Conservation (phyloP, 2,113 vertebrate genomes). For the Nyctibius bracteatus region DNA sequence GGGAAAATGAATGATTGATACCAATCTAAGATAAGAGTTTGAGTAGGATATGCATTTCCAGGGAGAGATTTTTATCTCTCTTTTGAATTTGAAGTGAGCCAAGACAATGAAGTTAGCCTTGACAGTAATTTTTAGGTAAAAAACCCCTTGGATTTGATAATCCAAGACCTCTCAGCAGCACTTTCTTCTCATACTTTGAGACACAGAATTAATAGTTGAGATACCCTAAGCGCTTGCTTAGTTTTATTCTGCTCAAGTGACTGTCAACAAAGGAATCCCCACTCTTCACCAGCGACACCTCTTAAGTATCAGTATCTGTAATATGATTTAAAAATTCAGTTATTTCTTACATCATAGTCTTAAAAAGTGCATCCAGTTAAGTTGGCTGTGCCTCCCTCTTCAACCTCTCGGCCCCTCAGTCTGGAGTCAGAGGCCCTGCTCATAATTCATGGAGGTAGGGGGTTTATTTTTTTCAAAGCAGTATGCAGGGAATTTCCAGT, state of each 20-base stretch:
- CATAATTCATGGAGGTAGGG: slow-evolving; percentile 13
- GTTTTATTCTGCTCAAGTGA: background rate
- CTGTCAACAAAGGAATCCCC: background rate
- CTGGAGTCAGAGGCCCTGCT: background rate
- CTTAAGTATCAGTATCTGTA: background rate
- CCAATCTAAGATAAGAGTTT: slow-evolving; percentile 56
- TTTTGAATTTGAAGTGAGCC: slow-evolving; percentile 38
- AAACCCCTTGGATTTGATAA: background rate
- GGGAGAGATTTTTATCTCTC: slow-evolving; percentile 58
- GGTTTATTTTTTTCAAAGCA: slow-evolving; percentile 20
- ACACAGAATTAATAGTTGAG: slow-evolving; percentile 15
- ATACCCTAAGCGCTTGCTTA: background rate
- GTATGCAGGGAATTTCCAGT: slow-evolving; percentile 24
- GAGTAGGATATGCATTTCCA: slow-evolving; percentile 55
- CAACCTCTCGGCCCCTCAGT: background rate
- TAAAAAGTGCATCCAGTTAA: background rate
- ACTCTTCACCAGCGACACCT: background rate
- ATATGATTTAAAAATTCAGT: background rate
- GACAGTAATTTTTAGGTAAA: slow-evolving; percentile 38
- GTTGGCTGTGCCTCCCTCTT: background rate
- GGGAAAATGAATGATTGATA: slow-evolving; percentile 60
- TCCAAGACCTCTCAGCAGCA: background rate
- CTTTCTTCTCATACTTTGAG: slow-evolving; percentile 21
- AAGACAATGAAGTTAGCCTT: slow-evolving; percentile 48
- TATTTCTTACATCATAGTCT: background rate